Conservation (phyloP, 2,888 invertebrate species). For the Osedax fenrisi region DNA sequence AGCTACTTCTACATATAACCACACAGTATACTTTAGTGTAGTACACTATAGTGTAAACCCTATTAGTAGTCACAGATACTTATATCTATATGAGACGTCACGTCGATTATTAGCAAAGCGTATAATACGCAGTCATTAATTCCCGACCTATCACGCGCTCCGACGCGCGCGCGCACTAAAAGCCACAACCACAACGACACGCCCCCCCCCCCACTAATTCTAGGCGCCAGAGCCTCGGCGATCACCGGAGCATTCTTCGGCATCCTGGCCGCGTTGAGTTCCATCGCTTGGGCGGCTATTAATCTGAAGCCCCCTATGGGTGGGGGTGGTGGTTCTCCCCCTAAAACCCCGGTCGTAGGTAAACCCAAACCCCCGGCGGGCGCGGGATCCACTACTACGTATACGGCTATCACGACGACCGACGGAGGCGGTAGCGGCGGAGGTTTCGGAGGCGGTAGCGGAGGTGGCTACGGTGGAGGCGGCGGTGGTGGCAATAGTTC, state of each 20-base stretch:
- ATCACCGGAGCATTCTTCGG: slow-evolving; percentile 38
- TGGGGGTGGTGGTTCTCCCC: slow-evolving; percentile 18
- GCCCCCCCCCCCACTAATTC: neutral
- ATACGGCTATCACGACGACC: slow-evolving; percentile 17
- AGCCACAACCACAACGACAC: too few species aligned
- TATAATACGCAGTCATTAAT: too few species aligned
- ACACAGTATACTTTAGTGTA: too few species aligned
- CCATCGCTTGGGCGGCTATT: slow-evolving; percentile 37
- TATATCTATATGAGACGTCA: too few species aligned
- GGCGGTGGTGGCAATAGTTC: too few species aligned
- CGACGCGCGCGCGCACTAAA: too few species aligned
- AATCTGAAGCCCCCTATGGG: slow-evolving; percentile 38
- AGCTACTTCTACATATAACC: too few species aligned
- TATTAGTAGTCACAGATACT: too few species aligned
- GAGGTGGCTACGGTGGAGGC: slow-evolving; percentile 8
- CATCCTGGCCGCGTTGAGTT: slow-evolving; percentile 34
- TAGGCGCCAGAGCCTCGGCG: slow-evolving; percentile 39
- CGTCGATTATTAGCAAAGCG: too few species aligned
- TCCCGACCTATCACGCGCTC: too few species aligned
- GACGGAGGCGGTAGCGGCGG: slow-evolving; percentile 36
- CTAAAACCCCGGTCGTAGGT: neutral
- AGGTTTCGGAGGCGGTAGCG: slow-evolving; percentile 7
- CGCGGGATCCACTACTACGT: neutral
- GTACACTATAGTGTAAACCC: too few species aligned
- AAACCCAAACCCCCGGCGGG: neutral